Conservation (phyloP, 2,888 invertebrate species). For the Dioctria linearis region DNA sequence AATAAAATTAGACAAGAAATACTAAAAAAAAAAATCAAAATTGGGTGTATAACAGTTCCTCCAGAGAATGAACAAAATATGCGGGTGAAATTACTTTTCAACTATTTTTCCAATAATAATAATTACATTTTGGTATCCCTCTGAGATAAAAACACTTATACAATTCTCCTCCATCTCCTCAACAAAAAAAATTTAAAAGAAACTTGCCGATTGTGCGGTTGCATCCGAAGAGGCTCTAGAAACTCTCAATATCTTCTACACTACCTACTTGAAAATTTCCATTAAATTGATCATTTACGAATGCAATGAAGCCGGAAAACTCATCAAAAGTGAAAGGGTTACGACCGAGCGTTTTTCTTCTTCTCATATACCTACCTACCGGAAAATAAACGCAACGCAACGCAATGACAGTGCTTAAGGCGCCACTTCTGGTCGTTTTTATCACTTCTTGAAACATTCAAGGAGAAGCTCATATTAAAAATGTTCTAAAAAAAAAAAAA, state of each 20-base stretch:
- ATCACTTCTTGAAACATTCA: neutral
- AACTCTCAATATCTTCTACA: neutral
- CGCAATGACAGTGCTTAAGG: slow-evolving; percentile 22
- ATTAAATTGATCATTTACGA: slow-evolving; percentile 1
- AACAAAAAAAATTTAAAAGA: neutral
- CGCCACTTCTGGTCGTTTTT: slow-evolving; percentile 34
- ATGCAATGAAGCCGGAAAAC: neutral
- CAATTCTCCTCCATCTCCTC: too few species aligned
- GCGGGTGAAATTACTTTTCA: too few species aligned
- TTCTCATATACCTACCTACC: neutral
- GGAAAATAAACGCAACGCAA: neutral
- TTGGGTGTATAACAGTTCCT: too few species aligned
- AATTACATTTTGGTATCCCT: too few species aligned
- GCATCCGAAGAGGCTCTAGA: neutral
- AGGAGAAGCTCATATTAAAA: slow-evolving; percentile 11
- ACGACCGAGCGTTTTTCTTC: neutral
- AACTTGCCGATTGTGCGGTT: neutral
- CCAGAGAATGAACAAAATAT: too few species aligned
- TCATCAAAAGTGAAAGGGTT: neutral
- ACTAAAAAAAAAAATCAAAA: too few species aligned
- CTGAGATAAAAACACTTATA: too few species aligned
- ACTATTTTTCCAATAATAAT: too few species aligned
- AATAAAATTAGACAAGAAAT: too few species aligned
- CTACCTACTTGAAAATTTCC: neutral
- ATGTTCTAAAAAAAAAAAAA: slow-evolving; percentile 11